Percentiles rank a stretch among this genome's conserved stretches.
Conservation (phyloP, 2,113 vertebrate species). For the Zingel zingel region DNA sequence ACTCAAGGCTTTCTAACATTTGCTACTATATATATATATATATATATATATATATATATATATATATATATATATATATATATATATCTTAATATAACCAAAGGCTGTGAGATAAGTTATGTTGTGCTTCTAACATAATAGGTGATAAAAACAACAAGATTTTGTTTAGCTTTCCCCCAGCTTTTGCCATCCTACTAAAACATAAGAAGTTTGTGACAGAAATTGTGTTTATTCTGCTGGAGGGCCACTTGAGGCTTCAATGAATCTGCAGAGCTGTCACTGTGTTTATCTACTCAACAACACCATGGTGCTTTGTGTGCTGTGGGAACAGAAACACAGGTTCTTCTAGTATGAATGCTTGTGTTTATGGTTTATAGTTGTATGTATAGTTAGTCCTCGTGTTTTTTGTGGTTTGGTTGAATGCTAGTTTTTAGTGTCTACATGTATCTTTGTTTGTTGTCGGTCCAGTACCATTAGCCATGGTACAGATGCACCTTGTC, state of each 20-base stretch:
- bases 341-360: background rate
- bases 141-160: background rate
- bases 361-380: conserved; percentile 10
- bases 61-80: too few species aligned
- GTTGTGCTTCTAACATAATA: conserved; percentile 1
- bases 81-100: background rate
- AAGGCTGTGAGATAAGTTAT: background rate
- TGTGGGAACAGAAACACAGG: background rate
- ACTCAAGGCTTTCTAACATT: background rate
- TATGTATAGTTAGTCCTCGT: background rate
- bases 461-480: background rate
- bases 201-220: background rate
- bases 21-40: background rate
- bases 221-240: background rate
- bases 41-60: too few species aligned
- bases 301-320: background rate
- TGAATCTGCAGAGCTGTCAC: conserved; percentile 1
- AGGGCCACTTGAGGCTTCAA: background rate
- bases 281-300: conserved; percentile 3
- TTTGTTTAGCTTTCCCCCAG: background rate
- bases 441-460: background rate
- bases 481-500: background rate
- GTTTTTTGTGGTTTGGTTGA: background rate
- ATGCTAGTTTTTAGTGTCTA: background rate
- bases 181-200: background rate